Evolutionary conservation across 1,140 invertebrate species (phyloP).

Genomic region (Ceratitis capitata): DNA sequence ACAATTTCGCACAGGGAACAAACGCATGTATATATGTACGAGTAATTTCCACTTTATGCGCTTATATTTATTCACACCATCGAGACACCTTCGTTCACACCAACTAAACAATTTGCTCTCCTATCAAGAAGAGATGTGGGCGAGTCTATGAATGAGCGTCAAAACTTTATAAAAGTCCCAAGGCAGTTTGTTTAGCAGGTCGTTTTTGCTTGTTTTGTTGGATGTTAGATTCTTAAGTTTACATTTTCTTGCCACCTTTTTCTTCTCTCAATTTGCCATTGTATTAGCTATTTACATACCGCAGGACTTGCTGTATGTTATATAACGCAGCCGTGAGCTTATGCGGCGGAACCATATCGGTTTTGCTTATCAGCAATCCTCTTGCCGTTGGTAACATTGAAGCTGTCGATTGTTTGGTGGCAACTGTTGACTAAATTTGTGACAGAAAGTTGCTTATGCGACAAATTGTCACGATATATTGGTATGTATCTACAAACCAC

Average conservation of each 20-base stretch:
- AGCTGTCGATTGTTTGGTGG: neutral
- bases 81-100: neutral
- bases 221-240: neutral
- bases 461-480: neutral
- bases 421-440: neutral
- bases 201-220: neutral
- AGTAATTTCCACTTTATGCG: too few relatives aligned
- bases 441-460: neutral
- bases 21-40: too few relatives aligned
- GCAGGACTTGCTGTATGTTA: neutral
- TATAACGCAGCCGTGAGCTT: neutral
- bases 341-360: neutral
- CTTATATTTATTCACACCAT: neutral
- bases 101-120: neutral
- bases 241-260: neutral
- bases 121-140: neutral
- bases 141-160: neutral
- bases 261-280: neutral
- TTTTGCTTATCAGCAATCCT: slow-evolving; percentile 3
- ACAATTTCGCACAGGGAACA: too few relatives aligned
- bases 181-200: neutral
- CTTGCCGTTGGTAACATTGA: neutral
- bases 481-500: neutral
- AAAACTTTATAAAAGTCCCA: slow-evolving; percentile 20
- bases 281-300: neutral